These are phyloP conservation scores for Vollenhovia emeryi DNA, from an alignment of 1,140 invertebrate genomes.

Conservation along the genomic window DNA sequence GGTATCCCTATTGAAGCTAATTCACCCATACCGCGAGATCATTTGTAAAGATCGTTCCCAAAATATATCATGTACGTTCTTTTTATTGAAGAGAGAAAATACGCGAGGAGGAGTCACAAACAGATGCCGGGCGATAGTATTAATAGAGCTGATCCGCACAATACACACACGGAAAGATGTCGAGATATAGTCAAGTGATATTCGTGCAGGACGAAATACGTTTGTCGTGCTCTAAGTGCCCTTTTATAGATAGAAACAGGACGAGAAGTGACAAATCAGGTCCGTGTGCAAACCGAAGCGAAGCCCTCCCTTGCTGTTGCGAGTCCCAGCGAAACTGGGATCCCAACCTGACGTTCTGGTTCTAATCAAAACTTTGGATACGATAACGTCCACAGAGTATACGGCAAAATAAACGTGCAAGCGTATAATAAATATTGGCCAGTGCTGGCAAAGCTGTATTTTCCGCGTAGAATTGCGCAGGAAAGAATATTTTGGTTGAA, in stretches of 20 bases:
- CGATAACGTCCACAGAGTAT: background rate
- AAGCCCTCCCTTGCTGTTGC: background rate
- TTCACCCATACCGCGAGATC: background rate
- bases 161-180: background rate
- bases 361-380: constrained; percentile 43
- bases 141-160: background rate
- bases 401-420: background rate
- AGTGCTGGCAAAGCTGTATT: background rate
- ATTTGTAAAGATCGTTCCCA: constrained; percentile 1
- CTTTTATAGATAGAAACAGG: background rate
- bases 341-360: background rate
- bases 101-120: background rate
- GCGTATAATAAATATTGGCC: constrained; percentile 46
- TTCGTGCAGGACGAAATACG: background rate
- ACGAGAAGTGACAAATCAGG: constrained; percentile 34
- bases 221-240: background rate
- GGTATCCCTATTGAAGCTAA: background rate
- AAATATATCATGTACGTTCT: background rate
- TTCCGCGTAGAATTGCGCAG: background rate
- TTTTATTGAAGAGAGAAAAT: background rate
- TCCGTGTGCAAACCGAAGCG: background rate
- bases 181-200: background rate
- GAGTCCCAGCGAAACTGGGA: background rate
- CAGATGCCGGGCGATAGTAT: background rate
- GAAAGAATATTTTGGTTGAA: background rate